Evolutionary conservation across 2,888 invertebrate species (phyloP).

Genomic region (Anodontia alba): DNA sequence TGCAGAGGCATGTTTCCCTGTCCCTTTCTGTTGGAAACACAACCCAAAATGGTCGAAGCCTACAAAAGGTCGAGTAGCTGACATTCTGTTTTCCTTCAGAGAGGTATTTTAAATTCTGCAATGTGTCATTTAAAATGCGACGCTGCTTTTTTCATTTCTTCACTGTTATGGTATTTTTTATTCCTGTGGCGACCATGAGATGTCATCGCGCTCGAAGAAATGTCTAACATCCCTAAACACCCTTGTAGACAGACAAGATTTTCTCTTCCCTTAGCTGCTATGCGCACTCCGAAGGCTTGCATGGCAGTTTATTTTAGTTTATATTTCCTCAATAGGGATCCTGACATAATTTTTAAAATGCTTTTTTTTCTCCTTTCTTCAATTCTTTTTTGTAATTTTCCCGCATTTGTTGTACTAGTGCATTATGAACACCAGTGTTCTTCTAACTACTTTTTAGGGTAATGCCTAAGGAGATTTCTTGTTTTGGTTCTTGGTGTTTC

Average conservation of each 20-base stretch:
- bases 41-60: conserved; percentile 48
- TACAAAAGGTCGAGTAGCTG: conserved; percentile 41
- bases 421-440: neutral
- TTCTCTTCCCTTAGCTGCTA: neutral
- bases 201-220: conserved; percentile 46
- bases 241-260: neutral
- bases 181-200: conserved; percentile 41
- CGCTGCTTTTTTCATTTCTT: conserved; percentile 41
- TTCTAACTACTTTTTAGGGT: neutral
- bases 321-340: neutral
- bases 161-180: conserved; percentile 30
- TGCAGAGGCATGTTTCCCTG: conserved; percentile 52
- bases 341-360: neutral
- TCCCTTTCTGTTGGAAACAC: conserved; percentile 34
- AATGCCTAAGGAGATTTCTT: neutral
- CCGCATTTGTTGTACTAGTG: neutral
- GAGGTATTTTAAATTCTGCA: conserved; percentile 44
- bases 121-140: conserved; percentile 32
- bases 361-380: neutral
- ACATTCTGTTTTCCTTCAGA: conserved; percentile 23
- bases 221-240: neutral
- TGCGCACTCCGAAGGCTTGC: neutral
- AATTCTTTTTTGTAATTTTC: neutral
- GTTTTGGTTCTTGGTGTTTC: too few species aligned
- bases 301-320: neutral